Evolutionary conservation across 2,797 vertebrate species (phyloP), one percentile per base, ranked within the genome.

Genomic region (Eulemur coronatus): DNA sequence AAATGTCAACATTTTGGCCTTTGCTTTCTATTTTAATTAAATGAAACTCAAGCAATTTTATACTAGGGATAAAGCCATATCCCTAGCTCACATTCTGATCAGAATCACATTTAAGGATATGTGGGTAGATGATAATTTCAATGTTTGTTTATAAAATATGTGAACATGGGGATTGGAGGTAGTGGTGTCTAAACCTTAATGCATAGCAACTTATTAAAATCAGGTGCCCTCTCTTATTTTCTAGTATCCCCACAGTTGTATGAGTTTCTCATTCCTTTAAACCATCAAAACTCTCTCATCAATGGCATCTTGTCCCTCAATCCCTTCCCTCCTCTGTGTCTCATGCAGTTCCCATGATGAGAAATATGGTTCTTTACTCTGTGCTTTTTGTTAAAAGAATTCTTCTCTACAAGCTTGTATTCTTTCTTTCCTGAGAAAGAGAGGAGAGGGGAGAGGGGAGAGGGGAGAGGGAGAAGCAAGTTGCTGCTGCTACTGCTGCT

Each of bases 21-120:
- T 91, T 81, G 14, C 78, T 72, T 92, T 33, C 35, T 73, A 70
- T 80, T 78, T 90, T 61, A 86, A 92, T 89, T 89, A 95, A 85
- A 89, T 52, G 15, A 89, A 81, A 91, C 43, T 82, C 43, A 81
- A 94, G 52, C 14, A 78, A 78, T 69, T 35, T 65, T 89, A 73
- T 2, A 76, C 22, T 89, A 52, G 10, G 35, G 67, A 94, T 52
- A 73, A 89, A 96, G 28, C 20, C 69, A 65, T 30, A 91, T 61
- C n/a, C 35, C 7, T 73, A 90, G 24, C 15, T n/a, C 52, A 89
- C 30, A 94, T 5, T 85, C 43, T 93, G 20, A 85, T 18, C 15
- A 65, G 63, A 65, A 65, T n/a, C 73, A 81, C 67, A 78, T 50
- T 81, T 95, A 89, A 89, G 50, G 33, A 92, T n/a, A 33, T 30